Evolutionary conservation across 1,140 invertebrate genomes (phyloP), one percentile per base, ranked within the genome.

Genomic region (Brachionus rubens): DNA sequence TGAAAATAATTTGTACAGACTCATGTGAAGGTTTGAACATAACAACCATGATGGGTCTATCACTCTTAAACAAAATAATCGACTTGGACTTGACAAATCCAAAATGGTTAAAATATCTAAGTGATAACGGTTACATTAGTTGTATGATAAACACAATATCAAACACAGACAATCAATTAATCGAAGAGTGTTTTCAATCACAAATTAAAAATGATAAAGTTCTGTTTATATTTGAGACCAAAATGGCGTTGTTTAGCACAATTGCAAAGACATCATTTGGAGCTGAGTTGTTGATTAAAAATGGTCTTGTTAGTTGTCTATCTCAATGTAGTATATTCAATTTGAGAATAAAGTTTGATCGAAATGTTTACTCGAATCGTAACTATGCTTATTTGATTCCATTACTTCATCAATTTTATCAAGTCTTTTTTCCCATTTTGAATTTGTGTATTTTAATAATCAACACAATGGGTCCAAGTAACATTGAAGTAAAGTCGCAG

Each of bases 1-100:
- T 72, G 0, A 48, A 54, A 41, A 36, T 72, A 14, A 7, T 72
- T 4, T 72, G 68, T 16, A 36, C 68, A 3, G 68, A 72, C 14
- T 48, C 68, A 50, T 72, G 68, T n/a, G 68, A 72, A n/a, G 68
- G 68, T 10, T 19, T 72, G 10, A 72, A 72, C 33, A 54, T 72
- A 40, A 48, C 47, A 9, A 72, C 68, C 28, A 72, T 72, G 68
- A 72, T 72, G 68, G 68, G 68, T 41, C 24, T 72, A 19, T 28
- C 46, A 19, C n/a, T 72, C 9, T 26, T 72, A 1, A 72, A 72
- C 33, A 48, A 54, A 41, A 48, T 72, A 16, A 72, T 48, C 12
- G 68, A 54, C 41, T 26, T 50, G 10, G 68, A 72, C 47, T 19
- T 10, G 2, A 54, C 28, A 9, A 50, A 48, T 48, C 46, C 46